Evolutionary conservation across 2,113 vertebrate species (phyloP).

Genomic region (Microtus pennsylvanicus): DNA sequence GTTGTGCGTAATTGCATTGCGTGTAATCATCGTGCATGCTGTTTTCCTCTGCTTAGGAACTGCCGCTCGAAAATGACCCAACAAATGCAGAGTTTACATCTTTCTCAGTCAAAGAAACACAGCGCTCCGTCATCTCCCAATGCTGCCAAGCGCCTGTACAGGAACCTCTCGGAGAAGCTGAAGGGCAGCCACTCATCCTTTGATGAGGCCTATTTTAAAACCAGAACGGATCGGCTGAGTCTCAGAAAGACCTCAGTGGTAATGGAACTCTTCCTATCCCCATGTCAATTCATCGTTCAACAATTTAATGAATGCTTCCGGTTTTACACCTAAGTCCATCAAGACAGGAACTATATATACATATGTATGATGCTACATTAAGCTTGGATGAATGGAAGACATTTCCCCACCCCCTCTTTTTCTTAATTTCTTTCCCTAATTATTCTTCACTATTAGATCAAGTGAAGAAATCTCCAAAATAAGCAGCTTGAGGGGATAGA

Average conservation of each 20-base stretch:
- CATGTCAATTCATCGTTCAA: neutral
- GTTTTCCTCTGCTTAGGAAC: slow-evolving; percentile 84
- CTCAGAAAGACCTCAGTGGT: slow-evolving; percentile 94
- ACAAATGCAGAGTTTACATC: slow-evolving; percentile 96
- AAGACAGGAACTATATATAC: neutral
- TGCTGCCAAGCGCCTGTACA: slow-evolving; percentile 96
- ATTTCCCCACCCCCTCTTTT: neutral
- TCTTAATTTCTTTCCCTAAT: slow-evolving; percentile 5
- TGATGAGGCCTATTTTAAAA: slow-evolving; percentile 94
- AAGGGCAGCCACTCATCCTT: slow-evolving; percentile 96
- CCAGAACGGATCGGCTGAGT: slow-evolving; percentile 92
- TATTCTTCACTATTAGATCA: neutral
- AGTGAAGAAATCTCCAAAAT: neutral
- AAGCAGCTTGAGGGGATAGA: neutral
- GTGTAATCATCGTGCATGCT: slow-evolving; percentile 3
- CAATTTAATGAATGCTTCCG: neutral
- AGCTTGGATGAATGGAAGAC: neutral
- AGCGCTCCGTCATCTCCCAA: slow-evolving; percentile 93
- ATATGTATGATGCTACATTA: neutral
- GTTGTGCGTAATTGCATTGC: slow-evolving; percentile 10
- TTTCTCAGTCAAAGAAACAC: slow-evolving; percentile 92
- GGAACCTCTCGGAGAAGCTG: slow-evolving; percentile 98
- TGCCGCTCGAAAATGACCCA: slow-evolving; percentile 91
- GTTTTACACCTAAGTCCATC: neutral
- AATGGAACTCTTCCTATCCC: slow-evolving; percentile 42